Conservation (phyloP, 2,888 invertebrate species). For the Mimumesa dahlbomi region DNA sequence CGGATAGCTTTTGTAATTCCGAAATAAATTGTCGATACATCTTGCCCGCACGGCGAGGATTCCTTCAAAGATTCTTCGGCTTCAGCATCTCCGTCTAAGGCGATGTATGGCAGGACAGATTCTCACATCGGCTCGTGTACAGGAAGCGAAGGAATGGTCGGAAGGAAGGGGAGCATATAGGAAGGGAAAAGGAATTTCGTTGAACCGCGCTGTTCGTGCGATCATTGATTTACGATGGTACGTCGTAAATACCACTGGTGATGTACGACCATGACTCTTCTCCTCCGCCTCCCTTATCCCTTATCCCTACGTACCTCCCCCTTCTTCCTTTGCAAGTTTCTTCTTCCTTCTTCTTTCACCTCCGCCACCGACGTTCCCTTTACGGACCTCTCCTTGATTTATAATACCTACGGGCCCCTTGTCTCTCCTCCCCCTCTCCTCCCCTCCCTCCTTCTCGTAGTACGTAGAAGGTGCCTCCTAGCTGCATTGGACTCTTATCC, state of each 20-base stretch:
- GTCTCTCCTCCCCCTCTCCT: conserved; percentile 51
- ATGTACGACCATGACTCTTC: conserved; percentile 66
- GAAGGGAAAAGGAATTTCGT: conserved; percentile 69
- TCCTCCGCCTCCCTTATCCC: conserved; percentile 20
- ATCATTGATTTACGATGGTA: conserved; percentile 74
- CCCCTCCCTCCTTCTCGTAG: no score
- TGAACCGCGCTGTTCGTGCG: conserved; percentile 66
- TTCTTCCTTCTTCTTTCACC: conserved; percentile 56
- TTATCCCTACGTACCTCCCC: conserved; percentile 9
- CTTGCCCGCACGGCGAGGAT: conserved; percentile 28
- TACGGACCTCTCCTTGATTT: conserved; percentile 69
- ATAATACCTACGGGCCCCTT: conserved; percentile 65
- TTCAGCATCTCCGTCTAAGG: conserved; percentile 43
- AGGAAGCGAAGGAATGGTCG: conserved; percentile 57
- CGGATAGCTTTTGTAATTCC: conserved; percentile 36
- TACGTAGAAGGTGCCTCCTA: conserved; percentile 47
- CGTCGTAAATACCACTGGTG: conserved; percentile 70
- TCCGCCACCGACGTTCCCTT: conserved; percentile 63
- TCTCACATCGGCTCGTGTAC: conserved; percentile 56
- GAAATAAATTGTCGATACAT: conserved; percentile 39
- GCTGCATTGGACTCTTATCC: conserved; percentile 49
- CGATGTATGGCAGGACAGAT: conserved; percentile 47
- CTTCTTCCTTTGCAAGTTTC: conserved; percentile 35
- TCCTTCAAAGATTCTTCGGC: conserved; percentile 52
- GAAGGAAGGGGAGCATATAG: conserved; percentile 53